Evolutionary conservation across 2,888 invertebrate genomes (phyloP).

Genomic region (Acleris sparsana): DNA sequence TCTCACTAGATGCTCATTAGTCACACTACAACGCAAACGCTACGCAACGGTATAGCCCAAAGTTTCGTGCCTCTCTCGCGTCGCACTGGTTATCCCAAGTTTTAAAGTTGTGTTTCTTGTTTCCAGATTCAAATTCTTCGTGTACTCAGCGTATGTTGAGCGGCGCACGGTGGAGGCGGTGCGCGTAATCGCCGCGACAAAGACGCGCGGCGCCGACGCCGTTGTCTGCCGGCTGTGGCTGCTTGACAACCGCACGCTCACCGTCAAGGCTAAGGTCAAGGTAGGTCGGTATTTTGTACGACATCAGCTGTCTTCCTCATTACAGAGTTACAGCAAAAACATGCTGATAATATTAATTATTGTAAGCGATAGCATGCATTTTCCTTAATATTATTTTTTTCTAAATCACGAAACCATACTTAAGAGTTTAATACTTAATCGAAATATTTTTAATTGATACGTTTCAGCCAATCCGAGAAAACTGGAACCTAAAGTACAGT

Average conservation of each 20-base stretch:
- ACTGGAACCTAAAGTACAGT: slow-evolving; percentile 96
- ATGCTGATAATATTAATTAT: too few species aligned
- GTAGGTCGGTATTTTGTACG: slow-evolving; percentile 42
- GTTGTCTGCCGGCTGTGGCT: slow-evolving; percentile 93
- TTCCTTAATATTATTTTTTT: too few species aligned
- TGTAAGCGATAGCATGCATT: too few species aligned
- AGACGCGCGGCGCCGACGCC: slow-evolving; percentile 91
- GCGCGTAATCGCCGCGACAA: slow-evolving; percentile 93
- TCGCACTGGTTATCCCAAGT: background rate
- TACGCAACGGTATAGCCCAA: too few species aligned
- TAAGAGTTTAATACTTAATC: too few species aligned
- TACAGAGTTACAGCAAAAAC: too few species aligned
- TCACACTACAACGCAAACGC: too few species aligned
- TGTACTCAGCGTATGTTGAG: slow-evolving; percentile 96
- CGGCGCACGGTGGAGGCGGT: slow-evolving; percentile 87
- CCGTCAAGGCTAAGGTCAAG: slow-evolving; percentile 90
- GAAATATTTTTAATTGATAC: too few species aligned
- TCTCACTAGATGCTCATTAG: too few species aligned
- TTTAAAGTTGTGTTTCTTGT: slow-evolving; percentile 24
- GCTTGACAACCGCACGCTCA: slow-evolving; percentile 84
- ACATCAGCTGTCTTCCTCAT: background rate
- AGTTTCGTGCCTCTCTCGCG: too few species aligned
- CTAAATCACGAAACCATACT: too few species aligned
- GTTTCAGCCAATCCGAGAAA: slow-evolving; percentile 91
- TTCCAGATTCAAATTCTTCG: slow-evolving; percentile 93